phyloP scores from a whole-genome alignment of 2,113 vertebrate species.

The Furnarius figulus region DNA sequence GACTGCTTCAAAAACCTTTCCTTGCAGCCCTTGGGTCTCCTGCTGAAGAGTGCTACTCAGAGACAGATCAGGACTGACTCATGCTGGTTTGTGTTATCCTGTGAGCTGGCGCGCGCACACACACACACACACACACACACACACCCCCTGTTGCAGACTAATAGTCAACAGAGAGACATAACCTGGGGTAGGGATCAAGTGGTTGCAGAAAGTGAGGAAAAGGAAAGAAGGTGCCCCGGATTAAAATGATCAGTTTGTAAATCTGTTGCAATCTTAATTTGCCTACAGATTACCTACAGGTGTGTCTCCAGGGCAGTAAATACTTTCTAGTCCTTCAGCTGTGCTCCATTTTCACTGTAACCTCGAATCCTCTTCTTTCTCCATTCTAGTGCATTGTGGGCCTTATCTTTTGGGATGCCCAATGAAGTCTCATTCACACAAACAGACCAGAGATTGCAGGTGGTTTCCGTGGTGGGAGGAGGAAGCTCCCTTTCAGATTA shows the following conservation, averaged over 20 bases:
- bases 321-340: slow-evolving; percentile 44
- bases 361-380: neutral
- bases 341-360: slow-evolving; percentile 26
- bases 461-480: slow-evolving; percentile 68
- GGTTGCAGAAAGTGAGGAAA: neutral
- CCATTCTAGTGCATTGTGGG: neutral
- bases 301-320: slow-evolving; percentile 80
- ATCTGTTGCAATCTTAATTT: neutral
- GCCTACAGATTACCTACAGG: slow-evolving; percentile 70
- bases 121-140: too few species aligned
- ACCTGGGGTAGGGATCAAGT: neutral
- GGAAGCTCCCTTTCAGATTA: slow-evolving; percentile 69
- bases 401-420: slow-evolving; percentile 43
- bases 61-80: neutral
- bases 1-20: neutral
- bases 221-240: neutral
- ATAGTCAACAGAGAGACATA: neutral
- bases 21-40: neutral
- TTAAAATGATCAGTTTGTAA: neutral
- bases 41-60: neutral
- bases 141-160: neutral
- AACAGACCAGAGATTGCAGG: slow-evolving; percentile 79
- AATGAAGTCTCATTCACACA: slow-evolving; percentile 76
- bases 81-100: neutral
- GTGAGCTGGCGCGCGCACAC: neutral